Percentiles rank a stretch among this genome's conserved stretches.
These are phyloP conservation scores for Drosophila paracracens DNA, from an alignment of 2,888 invertebrate species.

Conservation along the genomic window DNA sequence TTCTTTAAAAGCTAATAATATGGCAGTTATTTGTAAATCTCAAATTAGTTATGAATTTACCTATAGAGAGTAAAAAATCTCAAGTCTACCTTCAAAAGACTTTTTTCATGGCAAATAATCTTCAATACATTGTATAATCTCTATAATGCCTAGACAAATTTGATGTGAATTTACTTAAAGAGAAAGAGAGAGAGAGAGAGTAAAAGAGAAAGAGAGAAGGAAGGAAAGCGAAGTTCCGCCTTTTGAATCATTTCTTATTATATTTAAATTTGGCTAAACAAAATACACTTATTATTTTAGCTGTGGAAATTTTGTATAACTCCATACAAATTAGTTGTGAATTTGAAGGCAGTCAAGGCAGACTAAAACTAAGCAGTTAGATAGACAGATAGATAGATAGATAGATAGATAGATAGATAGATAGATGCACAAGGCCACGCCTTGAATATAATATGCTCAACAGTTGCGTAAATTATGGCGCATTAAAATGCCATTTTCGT, in stretches of 20 bases:
- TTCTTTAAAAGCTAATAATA: not conserved
- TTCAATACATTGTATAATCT: too few species aligned
- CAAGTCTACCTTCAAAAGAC: not conserved
- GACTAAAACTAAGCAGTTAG: not conserved
- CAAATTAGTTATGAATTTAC: not conserved
- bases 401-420: not conserved
- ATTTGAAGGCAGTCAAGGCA: not conserved
- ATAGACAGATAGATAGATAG: not conserved
- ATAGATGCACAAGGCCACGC: not conserved
- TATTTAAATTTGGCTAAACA: too few species aligned
- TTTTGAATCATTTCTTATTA: too few species aligned
- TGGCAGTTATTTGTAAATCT: too few species aligned
- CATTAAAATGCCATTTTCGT: constrained; percentile 68
- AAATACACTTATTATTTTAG: not conserved
- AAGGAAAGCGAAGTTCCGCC: too few species aligned
- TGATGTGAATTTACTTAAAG: not conserved
- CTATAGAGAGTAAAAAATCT: not conserved
- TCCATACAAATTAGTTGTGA: not conserved
- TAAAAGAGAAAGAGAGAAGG: not conserved
- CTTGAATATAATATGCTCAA: constrained; percentile 2
- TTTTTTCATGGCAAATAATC: too few species aligned
- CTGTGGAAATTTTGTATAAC: not conserved
- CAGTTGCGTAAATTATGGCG: constrained; percentile 50
- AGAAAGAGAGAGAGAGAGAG: not conserved
- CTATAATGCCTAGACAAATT: too few species aligned